Conservation (phyloP, 2,888 invertebrate species). For the Drosophila borealis region DNA sequence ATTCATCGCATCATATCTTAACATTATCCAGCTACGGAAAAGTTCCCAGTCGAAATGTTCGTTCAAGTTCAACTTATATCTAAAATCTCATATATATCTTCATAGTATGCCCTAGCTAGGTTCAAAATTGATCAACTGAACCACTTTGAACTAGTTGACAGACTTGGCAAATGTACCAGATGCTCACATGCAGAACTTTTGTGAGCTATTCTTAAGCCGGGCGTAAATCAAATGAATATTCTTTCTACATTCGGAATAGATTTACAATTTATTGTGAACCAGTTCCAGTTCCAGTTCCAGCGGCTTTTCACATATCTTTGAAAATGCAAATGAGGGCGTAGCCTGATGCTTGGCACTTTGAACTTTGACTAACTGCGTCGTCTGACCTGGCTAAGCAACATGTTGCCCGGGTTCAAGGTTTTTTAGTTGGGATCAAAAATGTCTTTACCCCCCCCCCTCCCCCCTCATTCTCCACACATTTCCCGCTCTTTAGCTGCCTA, state of each 20-base stretch:
- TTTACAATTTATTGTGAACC: not conserved
- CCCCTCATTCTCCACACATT: not conserved
- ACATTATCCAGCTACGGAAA: too few relatives aligned
- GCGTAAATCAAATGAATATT: too few relatives aligned
- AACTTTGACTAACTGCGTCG: slow-evolving; percentile 6
- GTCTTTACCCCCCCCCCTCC: not conserved
- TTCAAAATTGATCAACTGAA: not conserved
- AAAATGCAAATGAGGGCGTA: slow-evolving; percentile 52
- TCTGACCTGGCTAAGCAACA: slow-evolving; percentile 10
- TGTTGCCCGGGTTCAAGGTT: slow-evolving; percentile 18
- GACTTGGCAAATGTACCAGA: too few relatives aligned
- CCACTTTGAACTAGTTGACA: slow-evolving; percentile 1
- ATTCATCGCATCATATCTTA: too few relatives aligned
- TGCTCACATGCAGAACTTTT: too few relatives aligned
- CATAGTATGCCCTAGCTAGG: not conserved
- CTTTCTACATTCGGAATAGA: too few relatives aligned
- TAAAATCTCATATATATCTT: too few relatives aligned
- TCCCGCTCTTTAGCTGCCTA: not conserved
- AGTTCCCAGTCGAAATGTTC: too few relatives aligned
- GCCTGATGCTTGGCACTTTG: slow-evolving; percentile 9
- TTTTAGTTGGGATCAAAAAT: not conserved
- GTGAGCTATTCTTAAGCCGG: too few relatives aligned
- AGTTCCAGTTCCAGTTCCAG: slow-evolving; percentile 6
- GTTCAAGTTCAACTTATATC: too few relatives aligned
- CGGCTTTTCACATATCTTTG: not conserved